Evolutionary conservation across 2,888 invertebrate genomes (phyloP).

Genomic region (Ypsolopha sequella): DNA sequence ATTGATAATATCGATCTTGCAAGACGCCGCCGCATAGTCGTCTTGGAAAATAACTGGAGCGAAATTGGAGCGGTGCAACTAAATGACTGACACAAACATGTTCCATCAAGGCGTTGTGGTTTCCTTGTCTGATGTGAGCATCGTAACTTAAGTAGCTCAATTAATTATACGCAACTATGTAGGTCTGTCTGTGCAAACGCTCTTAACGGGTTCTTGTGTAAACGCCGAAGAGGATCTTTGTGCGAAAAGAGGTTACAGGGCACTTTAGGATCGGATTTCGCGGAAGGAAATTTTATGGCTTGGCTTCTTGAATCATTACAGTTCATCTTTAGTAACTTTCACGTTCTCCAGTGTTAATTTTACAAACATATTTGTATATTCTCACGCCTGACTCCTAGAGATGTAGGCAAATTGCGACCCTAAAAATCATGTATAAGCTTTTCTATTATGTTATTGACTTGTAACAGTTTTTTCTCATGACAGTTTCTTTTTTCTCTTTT

Average conservation of each 20-base stretch:
- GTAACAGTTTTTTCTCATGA: background rate
- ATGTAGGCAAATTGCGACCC: too few species aligned
- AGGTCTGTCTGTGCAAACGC: slow-evolving; percentile 23
- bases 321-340: too few species aligned
- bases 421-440: too few species aligned
- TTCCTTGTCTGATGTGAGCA: slow-evolving; percentile 25
- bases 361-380: too few species aligned
- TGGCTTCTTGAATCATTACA: background rate
- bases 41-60: slow-evolving; percentile 24
- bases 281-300: background rate
- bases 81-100: slow-evolving; percentile 45
- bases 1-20: slow-evolving; percentile 28
- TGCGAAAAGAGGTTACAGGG: slow-evolving; percentile 9
- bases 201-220: slow-evolving; percentile 62
- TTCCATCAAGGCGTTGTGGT: slow-evolving; percentile 50
- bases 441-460: background rate
- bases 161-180: slow-evolving; percentile 44
- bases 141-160: slow-evolving; percentile 55
- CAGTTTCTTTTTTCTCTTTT: background rate
- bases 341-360: too few species aligned
- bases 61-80: slow-evolving; percentile 44
- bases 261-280: background rate
- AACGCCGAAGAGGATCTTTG: slow-evolving; percentile 12
- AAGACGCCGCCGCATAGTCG: slow-evolving; percentile 16
- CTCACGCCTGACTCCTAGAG: too few species aligned